Conservation (phyloP, 2,888 invertebrate species). For the Drosophila cyrtoloma region DNA sequence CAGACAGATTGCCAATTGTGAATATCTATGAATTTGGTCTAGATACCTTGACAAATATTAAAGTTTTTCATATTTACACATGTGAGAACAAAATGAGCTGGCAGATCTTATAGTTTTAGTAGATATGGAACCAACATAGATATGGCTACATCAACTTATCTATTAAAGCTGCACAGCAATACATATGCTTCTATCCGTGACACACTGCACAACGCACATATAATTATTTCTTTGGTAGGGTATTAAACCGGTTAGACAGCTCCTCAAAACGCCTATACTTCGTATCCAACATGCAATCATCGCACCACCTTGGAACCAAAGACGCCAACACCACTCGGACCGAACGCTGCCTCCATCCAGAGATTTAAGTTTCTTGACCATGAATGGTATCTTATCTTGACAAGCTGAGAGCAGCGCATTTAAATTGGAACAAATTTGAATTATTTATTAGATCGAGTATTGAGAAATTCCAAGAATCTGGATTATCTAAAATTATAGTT, state of each 20-base stretch:
- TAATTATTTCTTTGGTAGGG: neutral
- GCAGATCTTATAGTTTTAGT: neutral
- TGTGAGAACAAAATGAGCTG: neutral
- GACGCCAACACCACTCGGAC: constrained; percentile 40
- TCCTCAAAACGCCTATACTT: constrained; percentile 36
- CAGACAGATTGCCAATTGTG: neutral
- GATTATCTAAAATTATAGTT: constrained; percentile 23
- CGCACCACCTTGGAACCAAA: constrained; percentile 54
- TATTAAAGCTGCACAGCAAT: neutral
- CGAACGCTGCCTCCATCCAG: constrained; percentile 23
- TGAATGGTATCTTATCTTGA: constrained; percentile 72
- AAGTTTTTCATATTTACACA: neutral
- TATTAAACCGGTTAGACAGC: constrained; percentile 56
- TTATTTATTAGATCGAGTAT: constrained; percentile 63
- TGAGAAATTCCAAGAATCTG: constrained; percentile 68
- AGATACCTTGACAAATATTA: neutral
- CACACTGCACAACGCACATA: neutral
- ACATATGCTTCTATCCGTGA: neutral
- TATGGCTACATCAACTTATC: neutral
- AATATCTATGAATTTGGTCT: neutral
- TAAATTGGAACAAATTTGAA: constrained; percentile 58
- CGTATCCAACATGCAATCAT: constrained; percentile 47
- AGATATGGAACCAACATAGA: neutral
- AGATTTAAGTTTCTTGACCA: constrained; percentile 58
- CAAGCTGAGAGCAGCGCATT: constrained; percentile 29